Percentiles rank a stretch among this genome's conserved stretches.
Evolutionary conservation across 2,888 invertebrate genomes (phyloP).

Genomic region (Cerceris rybyensis): DNA sequence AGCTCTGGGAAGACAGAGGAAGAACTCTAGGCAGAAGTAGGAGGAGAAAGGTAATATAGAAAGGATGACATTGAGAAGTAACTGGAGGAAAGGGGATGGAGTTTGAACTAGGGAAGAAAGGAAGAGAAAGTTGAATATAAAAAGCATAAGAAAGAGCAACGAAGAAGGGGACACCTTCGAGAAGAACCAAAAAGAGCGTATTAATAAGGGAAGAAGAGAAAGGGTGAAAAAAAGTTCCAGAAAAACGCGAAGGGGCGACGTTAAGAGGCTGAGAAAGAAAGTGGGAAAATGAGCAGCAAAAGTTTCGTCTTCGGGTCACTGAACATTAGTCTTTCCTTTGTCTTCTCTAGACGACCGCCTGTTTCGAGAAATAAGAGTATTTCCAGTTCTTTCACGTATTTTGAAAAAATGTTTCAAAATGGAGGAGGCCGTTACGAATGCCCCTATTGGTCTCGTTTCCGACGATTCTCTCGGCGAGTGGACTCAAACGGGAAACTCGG

Average conservation of each 20-base stretch:
- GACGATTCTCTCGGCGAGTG: no score
- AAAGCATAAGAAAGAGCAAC: neutral
- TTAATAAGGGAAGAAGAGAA: neutral
- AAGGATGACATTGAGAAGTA: no score
- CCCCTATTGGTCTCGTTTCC: no score
- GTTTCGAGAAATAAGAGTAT: neutral
- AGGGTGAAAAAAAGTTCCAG: slow-evolving; percentile 1
- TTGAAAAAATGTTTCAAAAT: no score
- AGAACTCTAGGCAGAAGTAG: no score
- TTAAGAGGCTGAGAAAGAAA: slow-evolving; percentile 24
- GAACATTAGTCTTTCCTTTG: neutral
- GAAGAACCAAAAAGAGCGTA: slow-evolving; percentile 9
- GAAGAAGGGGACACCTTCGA: slow-evolving; percentile 5
- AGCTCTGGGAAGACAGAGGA: no score
- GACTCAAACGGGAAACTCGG: no score
- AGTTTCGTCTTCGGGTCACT: slow-evolving; percentile 26
- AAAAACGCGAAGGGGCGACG: neutral
- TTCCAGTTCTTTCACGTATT: neutral
- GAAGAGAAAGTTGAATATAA: no score
- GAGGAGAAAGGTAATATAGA: no score
- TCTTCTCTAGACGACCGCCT: slow-evolving; percentile 6
- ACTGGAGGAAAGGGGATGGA: no score
- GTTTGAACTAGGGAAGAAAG: no score
- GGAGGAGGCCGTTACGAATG: no score
- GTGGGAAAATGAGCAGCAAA: slow-evolving; percentile 35